These are phyloP conservation scores for Temnothorax ravouxi DNA, from an alignment of 2,888 invertebrate species.

Conservation along the genomic window DNA sequence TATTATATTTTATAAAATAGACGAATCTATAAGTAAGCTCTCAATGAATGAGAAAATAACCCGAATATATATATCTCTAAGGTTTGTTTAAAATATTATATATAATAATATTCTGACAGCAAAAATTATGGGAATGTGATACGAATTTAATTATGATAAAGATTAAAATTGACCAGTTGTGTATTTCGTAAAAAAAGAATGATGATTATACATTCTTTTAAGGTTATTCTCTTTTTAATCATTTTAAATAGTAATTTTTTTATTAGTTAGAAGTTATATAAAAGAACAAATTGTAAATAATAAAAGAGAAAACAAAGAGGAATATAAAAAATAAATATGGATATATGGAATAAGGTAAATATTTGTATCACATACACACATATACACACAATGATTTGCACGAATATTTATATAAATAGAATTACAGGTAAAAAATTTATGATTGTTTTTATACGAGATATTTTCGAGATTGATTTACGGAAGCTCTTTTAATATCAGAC, in stretches of 20 bases:
- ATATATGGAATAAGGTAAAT: background rate
- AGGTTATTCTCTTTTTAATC: background rate
- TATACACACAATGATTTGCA: background rate
- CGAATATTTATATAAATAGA: background rate
- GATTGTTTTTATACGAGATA: background rate
- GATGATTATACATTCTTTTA: background rate
- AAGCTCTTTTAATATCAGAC: background rate
- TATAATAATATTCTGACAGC: slow-evolving; percentile 15
- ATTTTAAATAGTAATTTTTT: background rate
- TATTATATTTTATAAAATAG: background rate
- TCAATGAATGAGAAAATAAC: background rate
- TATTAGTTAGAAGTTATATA: no score
- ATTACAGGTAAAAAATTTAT: background rate
- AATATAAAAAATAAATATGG: background rate
- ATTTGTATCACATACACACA: background rate
- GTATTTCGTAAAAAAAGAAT: background rate
- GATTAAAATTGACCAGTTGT: background rate
- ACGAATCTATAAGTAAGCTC: background rate
- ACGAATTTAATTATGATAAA: slow-evolving; percentile 8
- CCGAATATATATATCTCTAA: background rate
- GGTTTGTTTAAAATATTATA: slow-evolving; percentile 10
- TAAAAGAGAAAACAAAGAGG: background rate
- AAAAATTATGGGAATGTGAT: background rate
- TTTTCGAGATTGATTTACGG: background rate
- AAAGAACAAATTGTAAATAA: slow-evolving; percentile 1